phyloP scores from a whole-genome alignment of 2,797 vertebrate species.

The Smutsia temminckii region DNA sequence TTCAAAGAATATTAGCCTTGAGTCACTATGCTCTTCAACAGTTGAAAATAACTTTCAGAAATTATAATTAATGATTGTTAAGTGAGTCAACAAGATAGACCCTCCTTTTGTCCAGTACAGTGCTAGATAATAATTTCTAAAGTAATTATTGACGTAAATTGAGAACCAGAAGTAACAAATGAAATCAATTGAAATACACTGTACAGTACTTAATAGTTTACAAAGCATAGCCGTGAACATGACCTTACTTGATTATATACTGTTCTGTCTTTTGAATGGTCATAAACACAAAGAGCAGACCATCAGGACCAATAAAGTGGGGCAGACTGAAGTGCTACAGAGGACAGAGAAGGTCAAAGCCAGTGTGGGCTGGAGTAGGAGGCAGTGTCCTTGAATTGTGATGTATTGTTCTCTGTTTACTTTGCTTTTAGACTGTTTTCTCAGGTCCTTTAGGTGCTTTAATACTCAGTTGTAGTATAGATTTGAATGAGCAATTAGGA shows the following conservation, averaged over 20 bases:
- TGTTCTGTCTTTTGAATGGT: not conserved
- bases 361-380: not conserved
- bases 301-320: not conserved
- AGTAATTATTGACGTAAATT: not conserved
- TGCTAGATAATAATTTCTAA: not conserved
- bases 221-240: not conserved
- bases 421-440: not conserved
- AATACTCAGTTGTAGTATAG: not conserved
- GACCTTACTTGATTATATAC: not conserved
- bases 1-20: not conserved
- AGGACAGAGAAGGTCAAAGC: not conserved
- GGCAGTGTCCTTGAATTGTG: not conserved
- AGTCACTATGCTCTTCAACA: not conserved
- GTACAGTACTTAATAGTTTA: not conserved
- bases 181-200: not conserved
- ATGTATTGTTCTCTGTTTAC: not conserved
- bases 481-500: not conserved
- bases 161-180: not conserved
- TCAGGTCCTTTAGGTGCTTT: not conserved
- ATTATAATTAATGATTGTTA: conserved; percentile 13
- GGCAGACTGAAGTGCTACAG: not conserved
- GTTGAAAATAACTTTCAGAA: not conserved
- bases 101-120: not conserved
- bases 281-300: not conserved
- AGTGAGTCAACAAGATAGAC: not conserved